phyloP scores from a whole-genome alignment of 2,888 invertebrate genomes.

The Heliconius sara region DNA sequence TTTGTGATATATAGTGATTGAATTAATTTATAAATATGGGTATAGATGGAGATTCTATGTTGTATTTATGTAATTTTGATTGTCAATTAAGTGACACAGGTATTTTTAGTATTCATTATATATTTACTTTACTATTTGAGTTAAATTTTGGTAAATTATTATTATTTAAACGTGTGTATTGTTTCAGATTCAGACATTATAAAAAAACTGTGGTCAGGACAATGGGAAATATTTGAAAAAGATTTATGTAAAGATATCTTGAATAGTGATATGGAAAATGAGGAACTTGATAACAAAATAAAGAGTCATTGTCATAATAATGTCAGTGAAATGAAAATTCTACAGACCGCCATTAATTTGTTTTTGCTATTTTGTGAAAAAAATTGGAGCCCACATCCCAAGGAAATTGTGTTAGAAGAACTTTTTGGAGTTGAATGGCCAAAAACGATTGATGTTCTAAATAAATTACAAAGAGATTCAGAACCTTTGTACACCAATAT shows the following conservation, averaged over 20 bases:
- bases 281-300: constrained; percentile 56
- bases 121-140: background rate
- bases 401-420: constrained; percentile 67
- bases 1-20: background rate
- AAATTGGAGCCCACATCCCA: constrained; percentile 91
- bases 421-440: constrained; percentile 75
- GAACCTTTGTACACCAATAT: constrained; percentile 88
- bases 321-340: constrained; percentile 65
- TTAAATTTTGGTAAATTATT: background rate
- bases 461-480: constrained; percentile 83
- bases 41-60: constrained; percentile 35
- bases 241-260: constrained; percentile 65
- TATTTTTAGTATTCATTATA: constrained; percentile 48
- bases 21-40: constrained; percentile 35
- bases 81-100: constrained; percentile 59
- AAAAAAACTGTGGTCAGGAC: constrained; percentile 64
- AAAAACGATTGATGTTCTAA: constrained; percentile 67
- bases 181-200: constrained; percentile 63
- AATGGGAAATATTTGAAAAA: constrained; percentile 63
- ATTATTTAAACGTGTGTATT: background rate
- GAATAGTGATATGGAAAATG: constrained; percentile 59
- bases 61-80: constrained; percentile 72
- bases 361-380: constrained; percentile 89
- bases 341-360: constrained; percentile 85
- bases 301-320: constrained; percentile 56